Percentiles rank a stretch among this genome's conserved stretches.
Conservation (phyloP, 2,888 invertebrate species). For the Zele albiditarsus region DNA sequence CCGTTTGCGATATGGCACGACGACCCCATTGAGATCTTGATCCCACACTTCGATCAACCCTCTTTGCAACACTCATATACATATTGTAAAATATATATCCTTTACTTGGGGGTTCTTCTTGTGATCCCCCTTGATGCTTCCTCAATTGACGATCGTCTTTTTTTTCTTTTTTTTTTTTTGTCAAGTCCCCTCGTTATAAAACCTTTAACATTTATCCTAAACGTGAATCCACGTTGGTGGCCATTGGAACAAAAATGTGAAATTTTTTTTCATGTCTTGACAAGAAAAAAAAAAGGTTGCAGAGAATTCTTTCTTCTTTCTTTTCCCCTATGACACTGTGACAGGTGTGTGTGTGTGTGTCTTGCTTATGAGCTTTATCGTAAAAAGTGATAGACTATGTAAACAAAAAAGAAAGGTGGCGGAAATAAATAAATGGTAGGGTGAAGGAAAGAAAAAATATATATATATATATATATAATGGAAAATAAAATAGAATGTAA, state of each 20-base stretch:
- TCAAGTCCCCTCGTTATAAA: background rate
- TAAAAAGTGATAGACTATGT: background rate
- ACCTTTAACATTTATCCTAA: constrained; percentile 3
- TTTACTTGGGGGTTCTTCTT: constrained; percentile 1
- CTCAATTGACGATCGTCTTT: constrained; percentile 23
- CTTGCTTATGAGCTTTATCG: background rate
- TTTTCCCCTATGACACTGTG: background rate
- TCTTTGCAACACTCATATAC: background rate
- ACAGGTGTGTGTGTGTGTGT: background rate
- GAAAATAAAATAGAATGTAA: background rate
- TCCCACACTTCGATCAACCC: background rate
- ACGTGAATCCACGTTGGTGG: background rate
- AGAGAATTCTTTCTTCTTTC: background rate
- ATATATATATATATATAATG: too few species aligned
- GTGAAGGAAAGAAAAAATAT: background rate
- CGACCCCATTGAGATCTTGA: constrained; percentile 11
- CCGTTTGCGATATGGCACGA: constrained; percentile 19
- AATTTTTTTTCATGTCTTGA: background rate
- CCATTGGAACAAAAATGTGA: background rate
- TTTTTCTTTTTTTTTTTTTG: background rate
- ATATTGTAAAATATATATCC: background rate
- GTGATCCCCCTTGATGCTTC: constrained; percentile 20
- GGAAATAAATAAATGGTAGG: constrained; percentile 1
- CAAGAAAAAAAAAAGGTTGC: background rate
- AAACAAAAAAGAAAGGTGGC: background rate